Conservation (phyloP, 2,113 vertebrate genomes). For the Oncorhynchus gorbuscha region DNA sequence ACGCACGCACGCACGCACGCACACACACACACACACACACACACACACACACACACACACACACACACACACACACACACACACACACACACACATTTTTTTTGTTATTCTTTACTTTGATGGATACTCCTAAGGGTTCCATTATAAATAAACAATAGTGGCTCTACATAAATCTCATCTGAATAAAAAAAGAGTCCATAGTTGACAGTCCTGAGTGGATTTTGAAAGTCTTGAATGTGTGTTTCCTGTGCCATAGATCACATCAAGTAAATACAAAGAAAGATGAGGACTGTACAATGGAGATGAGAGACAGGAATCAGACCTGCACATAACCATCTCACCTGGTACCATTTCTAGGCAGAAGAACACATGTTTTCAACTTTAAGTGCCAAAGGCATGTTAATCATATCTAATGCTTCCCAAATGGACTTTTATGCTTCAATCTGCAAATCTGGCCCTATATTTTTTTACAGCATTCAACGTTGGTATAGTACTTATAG, state of each 20-base stretch:
- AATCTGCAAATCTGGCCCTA: slow-evolving; percentile 59
- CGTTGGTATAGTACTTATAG: slow-evolving; percentile 42
- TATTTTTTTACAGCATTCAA: slow-evolving; percentile 43
- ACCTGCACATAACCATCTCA: not conserved
- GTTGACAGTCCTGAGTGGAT: slow-evolving; percentile 21
- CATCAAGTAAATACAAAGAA: not conserved
- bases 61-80: slow-evolving; percentile 12
- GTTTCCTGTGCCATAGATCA: not conserved
- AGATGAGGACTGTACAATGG: not conserved
- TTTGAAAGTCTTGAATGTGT: not conserved
- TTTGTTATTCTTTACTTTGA: not conserved
- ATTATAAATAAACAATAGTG: slow-evolving; percentile 27
- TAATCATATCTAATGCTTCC: slow-evolving; percentile 43
- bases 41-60: not conserved
- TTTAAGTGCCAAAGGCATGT: slow-evolving; percentile 46
- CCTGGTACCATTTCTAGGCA: not conserved
- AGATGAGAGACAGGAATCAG: not conserved
- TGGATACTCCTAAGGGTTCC: not conserved
- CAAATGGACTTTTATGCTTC: slow-evolving; percentile 65
- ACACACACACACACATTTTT: not conserved
- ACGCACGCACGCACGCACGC: not conserved
- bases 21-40: slow-evolving; percentile 1
- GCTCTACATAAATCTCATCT: slow-evolving; percentile 21
- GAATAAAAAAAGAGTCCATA: slow-evolving; percentile 15
- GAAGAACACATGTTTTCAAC: slow-evolving; percentile 40